These are phyloP conservation scores for Gyrodactylus salaris DNA, from an alignment of 1,140 invertebrate species.

Conservation along the genomic window DNA sequence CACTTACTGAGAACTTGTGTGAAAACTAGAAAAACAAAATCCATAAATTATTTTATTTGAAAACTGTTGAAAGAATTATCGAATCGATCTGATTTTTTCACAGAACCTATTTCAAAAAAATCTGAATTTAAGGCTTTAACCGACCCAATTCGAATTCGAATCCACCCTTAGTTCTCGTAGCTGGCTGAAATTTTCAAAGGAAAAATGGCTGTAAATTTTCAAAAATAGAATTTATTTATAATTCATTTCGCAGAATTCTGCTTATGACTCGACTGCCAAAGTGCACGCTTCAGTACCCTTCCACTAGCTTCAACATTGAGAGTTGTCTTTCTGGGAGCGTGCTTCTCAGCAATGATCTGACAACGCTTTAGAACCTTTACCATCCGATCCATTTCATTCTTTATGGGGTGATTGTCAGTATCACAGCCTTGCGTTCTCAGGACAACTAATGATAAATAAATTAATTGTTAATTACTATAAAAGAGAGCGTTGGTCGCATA, in stretches of 20 bases:
- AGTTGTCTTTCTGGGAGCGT: background rate
- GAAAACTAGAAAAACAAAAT: too few relatives aligned
- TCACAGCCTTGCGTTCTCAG: background rate
- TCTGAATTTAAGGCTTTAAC: too few relatives aligned
- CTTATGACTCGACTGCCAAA: background rate
- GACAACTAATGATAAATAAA: background rate
- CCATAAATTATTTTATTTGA: too few relatives aligned
- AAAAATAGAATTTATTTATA: background rate
- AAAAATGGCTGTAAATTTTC: background rate
- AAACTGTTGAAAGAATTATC: too few relatives aligned
- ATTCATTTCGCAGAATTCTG: background rate
- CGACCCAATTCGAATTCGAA: background rate
- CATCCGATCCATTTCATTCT: background rate
- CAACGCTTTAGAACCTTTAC: background rate
- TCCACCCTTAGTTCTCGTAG: background rate
- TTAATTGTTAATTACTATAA: background rate
- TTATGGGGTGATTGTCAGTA: background rate
- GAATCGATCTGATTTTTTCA: too few relatives aligned
- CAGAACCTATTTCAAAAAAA: too few relatives aligned
- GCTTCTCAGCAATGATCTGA: background rate
- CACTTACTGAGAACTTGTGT: too few relatives aligned
- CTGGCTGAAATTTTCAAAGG: background rate
- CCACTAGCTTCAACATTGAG: background rate
- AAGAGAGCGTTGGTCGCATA: background rate
- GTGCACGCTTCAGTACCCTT: background rate